Base-by-base conservation (phyloP, 2,888 invertebrate species). In the Eupithecia pulchellata region DNA sequence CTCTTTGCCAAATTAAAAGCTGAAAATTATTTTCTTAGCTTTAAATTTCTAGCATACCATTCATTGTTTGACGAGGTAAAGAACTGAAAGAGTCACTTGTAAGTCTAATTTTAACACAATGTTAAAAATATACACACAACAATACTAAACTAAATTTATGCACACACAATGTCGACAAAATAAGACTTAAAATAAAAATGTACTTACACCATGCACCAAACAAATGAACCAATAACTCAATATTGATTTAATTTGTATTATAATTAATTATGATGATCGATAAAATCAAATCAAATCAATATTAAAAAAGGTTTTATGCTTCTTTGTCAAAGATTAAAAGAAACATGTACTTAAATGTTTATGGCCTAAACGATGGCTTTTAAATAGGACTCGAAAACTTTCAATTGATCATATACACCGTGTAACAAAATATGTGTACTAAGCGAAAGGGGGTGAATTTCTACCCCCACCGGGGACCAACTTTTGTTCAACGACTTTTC, bases 151-250 rank as follows among this genome's bases (percentile, higher is more conserved):
- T 47, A 9, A 32, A 47, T 47, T 47, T 27, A n/a, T 27, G 27
- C 57, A 57, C 57, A 57, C 14, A 57, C 20, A 6, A 55, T 27
- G 55, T 55, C 5, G 55, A 55, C 17, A 57, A 57, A 29, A 57
- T 29, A 57, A 29, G 1, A 57, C 29, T 57, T 81, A 80, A 2
- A 47, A 82, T 76, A 75, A 81, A 86, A 86, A 84, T 89, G 89
- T 89, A 89, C 89, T 90, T 86, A 77, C 58, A 32, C 55, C 34
- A 78, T 81, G 82, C 82, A 84, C 82, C 80, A 72, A 69, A 71
- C 42, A 79, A 76, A 74, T 75, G 8, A 68, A 34, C 73, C 75
- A n/a, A n/a, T n/a, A n/a, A n/a, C 78, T 75, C 76, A 78, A 77
- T 82, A 77, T 77, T 82, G 52, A 66, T 52, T n/a, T 55, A 20